Percentiles rank a stretch among this genome's conserved stretches.
Evolutionary conservation across 2,797 vertebrate genomes (phyloP).

Genomic region (Botia kubotai): DNA sequence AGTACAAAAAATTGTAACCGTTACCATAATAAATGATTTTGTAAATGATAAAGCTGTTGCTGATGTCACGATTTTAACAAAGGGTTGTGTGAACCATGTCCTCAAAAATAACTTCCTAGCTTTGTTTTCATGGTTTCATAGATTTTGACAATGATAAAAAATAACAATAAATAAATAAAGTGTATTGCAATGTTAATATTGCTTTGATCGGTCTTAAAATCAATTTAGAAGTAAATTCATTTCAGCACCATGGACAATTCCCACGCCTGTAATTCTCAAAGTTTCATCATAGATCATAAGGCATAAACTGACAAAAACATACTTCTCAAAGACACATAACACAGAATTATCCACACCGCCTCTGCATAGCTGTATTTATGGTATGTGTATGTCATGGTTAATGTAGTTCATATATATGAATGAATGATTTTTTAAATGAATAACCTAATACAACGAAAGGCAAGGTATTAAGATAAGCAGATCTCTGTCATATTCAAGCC

Average conservation of each 20-base stretch:
- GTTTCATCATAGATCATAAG: neutral
- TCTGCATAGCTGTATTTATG: too few relatives aligned
- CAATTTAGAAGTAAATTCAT: neutral
- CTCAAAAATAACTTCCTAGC: too few relatives aligned
- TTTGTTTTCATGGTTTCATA: too few relatives aligned
- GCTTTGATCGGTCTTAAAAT: neutral
- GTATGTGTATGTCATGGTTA: neutral
- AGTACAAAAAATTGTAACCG: too few relatives aligned
- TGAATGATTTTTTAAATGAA: conserved; percentile 31
- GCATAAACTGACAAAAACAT: neutral
- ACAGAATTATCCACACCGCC: too few relatives aligned
- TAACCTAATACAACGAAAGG: conserved; percentile 17
- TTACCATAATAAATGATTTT: too few relatives aligned
- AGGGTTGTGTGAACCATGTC: too few relatives aligned
- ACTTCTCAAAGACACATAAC: too few relatives aligned
- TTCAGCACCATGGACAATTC: neutral
- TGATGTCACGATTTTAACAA: too few relatives aligned
- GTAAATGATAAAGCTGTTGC: too few relatives aligned
- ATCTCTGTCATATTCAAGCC: neutral
- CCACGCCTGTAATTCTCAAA: neutral
- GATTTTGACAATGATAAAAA: too few relatives aligned
- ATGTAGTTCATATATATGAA: neutral
- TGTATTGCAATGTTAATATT: neutral
- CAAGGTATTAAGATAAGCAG: neutral
- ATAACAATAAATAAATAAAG: too few relatives aligned